Percentiles rank a stretch among this genome's conserved stretches.
These are phyloP conservation scores for Scotopteryx bipunctaria DNA, from an alignment of 2,888 invertebrate genomes.

Conservation along the genomic window DNA sequence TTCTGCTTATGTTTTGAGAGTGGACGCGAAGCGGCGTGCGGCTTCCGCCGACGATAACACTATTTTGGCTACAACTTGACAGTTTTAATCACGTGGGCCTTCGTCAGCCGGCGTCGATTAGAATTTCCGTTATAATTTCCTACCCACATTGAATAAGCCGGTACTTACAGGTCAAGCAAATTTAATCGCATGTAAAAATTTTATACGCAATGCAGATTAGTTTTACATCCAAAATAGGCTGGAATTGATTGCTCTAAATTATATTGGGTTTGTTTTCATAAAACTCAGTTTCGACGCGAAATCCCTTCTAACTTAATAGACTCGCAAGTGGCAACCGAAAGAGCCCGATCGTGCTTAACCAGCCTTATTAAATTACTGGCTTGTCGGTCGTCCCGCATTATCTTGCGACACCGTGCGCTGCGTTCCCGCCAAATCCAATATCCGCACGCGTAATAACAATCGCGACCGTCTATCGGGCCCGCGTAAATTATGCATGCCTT, in stretches of 20 bases:
- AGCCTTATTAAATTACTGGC: constrained; percentile 45
- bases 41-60: constrained; percentile 10
- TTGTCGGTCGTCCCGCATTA: constrained; percentile 47
- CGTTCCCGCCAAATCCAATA: constrained; percentile 76
- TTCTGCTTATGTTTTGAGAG: constrained; percentile 11
- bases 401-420: constrained; percentile 62
- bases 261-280: not conserved
- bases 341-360: constrained; percentile 39
- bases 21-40: constrained; percentile 9
- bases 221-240: no score
- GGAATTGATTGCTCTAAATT: no score
- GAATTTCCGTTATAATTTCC: constrained; percentile 2
- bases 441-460: constrained; percentile 81
- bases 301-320: constrained; percentile 39
- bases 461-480: constrained; percentile 79
- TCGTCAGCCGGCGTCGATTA: not conserved
- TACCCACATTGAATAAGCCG: no score
- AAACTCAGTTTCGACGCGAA: constrained; percentile 10
- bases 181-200: no score
- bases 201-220: no score
- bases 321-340: constrained; percentile 37
- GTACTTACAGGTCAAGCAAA: no score
- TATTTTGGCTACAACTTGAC: constrained; percentile 14
- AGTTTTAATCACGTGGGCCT: constrained; percentile 17
- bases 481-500: constrained; percentile 79